Evolutionary conservation across 1,140 invertebrate genomes (phyloP).

Genomic region (Neuroterus valhalla): DNA sequence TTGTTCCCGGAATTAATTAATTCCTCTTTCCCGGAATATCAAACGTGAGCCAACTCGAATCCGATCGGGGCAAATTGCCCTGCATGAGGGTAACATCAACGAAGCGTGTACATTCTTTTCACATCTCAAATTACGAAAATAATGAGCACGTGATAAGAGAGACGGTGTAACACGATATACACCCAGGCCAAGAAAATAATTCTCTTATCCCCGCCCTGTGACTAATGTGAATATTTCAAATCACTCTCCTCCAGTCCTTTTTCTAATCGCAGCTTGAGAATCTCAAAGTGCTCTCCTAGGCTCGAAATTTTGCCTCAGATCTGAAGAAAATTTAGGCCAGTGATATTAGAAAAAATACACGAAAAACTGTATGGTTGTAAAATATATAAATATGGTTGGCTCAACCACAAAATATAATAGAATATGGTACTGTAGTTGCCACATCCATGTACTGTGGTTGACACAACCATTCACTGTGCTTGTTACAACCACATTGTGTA

Average conservation of each 20-base stretch:
- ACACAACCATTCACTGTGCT: too few relatives aligned
- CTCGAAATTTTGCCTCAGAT: too few relatives aligned
- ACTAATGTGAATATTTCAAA: conserved; percentile 24
- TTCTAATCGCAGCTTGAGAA: conserved; percentile 12
- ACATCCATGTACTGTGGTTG: too few relatives aligned
- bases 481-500: too few relatives aligned
- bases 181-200: conserved; percentile 3
- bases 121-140: conserved; percentile 30
- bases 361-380: too few relatives aligned
- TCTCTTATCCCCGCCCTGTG: neutral
- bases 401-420: too few relatives aligned
- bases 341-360: too few relatives aligned
- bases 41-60: conserved; percentile 9
- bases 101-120: conserved; percentile 19
- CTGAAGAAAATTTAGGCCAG: too few relatives aligned
- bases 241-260: conserved; percentile 8
- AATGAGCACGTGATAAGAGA: conserved; percentile 28
- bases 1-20: conserved; percentile 27
- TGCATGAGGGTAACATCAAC: conserved; percentile 16
- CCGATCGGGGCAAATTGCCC: conserved; percentile 19
- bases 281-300: too few relatives aligned
- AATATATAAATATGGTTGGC: too few relatives aligned
- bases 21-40: conserved; percentile 17
- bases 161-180: conserved; percentile 26
- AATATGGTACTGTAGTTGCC: too few relatives aligned